Base-by-base conservation (phyloP, 2,797 vertebrate species). In the Choloepus didactylus region DNA sequence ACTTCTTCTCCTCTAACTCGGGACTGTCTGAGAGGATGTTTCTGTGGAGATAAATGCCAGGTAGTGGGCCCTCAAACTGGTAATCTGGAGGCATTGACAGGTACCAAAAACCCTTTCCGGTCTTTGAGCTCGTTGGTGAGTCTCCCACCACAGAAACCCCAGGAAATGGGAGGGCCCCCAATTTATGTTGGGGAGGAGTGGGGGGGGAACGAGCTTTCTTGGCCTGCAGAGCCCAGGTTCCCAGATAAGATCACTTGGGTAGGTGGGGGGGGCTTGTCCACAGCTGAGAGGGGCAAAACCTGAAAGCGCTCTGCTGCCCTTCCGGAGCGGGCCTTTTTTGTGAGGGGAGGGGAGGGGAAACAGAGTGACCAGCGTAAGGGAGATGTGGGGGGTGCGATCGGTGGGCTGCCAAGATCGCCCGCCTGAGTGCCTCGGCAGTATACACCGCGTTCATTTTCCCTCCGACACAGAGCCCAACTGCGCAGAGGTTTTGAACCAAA, bases 61-160 rank as follows among this genome's bases (percentile, higher is more conserved):
- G 87, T 66, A 95, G 62, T 93, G 96, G 93, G 92, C 94, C 59
- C 92, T 97, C 92, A 93, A 95, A 95, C 54, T 95, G 54, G 67
- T 67, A 64, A 41, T 92, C 21, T 83, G 79, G 64, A 83, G 70
- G 86, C 12, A 29, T 49, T 83, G 77, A 79, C 91, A 83, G 84
- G 64, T 44, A 93, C 46, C 38, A 49, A 85, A 88, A 87, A 80
- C 72, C 83, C 80, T 87, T 88, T 82, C 31, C 23, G 67, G 70
- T 12, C 46, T 91, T 94, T 60, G 72, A 64, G 46, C 62, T 94
- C 44, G 44, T 35, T 72, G 67, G 29, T 77, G 54, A 69, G 18
- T 88, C 64, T 66, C 35, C 86, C 51, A 29, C 44, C 1, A 1
- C 38, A 94, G 92, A 92, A 93, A 64, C n/a, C 46, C 77, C 64